Percentiles rank a stretch among this genome's conserved stretches.
Conservation (phyloP, 2,113 vertebrate species). For the Hyperopisus bebe region DNA sequence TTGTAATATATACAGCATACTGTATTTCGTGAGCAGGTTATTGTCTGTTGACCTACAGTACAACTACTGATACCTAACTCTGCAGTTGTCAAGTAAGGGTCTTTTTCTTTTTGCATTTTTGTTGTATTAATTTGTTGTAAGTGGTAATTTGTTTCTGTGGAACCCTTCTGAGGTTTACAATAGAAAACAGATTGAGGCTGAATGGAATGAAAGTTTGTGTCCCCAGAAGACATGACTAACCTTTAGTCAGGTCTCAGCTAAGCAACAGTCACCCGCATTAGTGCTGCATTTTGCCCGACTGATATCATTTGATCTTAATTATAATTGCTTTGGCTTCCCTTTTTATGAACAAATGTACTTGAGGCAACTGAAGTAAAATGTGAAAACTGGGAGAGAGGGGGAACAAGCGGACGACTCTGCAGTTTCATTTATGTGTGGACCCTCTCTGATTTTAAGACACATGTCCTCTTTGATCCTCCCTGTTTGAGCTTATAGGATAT, state of each 20-base stretch:
- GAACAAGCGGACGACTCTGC: background rate
- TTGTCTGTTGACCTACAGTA: background rate
- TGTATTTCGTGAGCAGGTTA: background rate
- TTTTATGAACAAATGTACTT: background rate
- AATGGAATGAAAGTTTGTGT: background rate
- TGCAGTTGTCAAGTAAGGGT: background rate
- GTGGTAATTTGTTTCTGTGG: background rate
- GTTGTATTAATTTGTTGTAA: conserved; percentile 13
- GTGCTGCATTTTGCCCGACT: background rate
- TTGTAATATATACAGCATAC: background rate
- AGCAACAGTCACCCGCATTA: background rate
- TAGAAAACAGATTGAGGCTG: background rate
- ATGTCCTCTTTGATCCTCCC: background rate
- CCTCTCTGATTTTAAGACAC: background rate
- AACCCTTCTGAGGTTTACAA: background rate
- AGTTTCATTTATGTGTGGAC: background rate
- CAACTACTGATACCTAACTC: background rate
- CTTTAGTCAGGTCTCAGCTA: background rate
- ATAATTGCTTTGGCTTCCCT: background rate
- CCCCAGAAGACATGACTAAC: background rate
- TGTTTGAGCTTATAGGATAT: background rate
- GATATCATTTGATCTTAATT: background rate
- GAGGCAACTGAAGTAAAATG: background rate
- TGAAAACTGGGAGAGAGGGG: background rate
- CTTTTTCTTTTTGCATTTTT: background rate